Percentiles rank a stretch among this genome's conserved stretches.
These are phyloP conservation scores for Montipora efflorescens DNA, from an alignment of 64 coral and sea anemone genomes.

Conservation along the genomic window DNA sequence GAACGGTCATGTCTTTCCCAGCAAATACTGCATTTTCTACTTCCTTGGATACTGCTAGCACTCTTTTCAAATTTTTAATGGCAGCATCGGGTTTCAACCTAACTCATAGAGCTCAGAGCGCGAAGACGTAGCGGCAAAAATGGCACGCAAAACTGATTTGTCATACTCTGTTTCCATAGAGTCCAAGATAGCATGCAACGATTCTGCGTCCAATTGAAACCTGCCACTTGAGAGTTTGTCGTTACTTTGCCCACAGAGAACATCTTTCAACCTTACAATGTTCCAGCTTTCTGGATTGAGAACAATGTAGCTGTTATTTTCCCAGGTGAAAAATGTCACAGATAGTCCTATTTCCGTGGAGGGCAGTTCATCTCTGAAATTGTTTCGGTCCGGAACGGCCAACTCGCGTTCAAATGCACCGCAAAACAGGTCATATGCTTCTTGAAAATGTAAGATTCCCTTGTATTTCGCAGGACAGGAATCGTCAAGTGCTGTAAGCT, in stretches of 20 bases:
- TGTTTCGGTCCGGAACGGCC: constrained; percentile 36
- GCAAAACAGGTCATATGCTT: constrained; percentile 46
- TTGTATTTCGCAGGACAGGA: constrained; percentile 10
- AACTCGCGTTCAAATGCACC: constrained; percentile 40
- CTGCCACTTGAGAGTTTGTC: constrained; percentile 6
- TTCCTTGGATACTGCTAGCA: constrained; percentile 39
- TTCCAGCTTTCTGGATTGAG: constrained; percentile 50
- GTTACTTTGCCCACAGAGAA: constrained; percentile 18
- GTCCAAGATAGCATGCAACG: constrained; percentile 35
- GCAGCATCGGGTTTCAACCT: constrained; percentile 44
- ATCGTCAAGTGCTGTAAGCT: constrained; percentile 41
- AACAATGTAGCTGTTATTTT: constrained; percentile 30
- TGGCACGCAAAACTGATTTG: constrained; percentile 44
- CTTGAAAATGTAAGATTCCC: constrained; percentile 38
- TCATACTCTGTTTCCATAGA: constrained; percentile 64
- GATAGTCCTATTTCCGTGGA: constrained; percentile 47
- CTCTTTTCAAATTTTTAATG: constrained; percentile 28
- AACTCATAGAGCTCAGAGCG: constrained; percentile 41
- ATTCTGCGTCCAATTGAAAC: constrained; percentile 50
- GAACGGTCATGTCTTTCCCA: constrained; percentile 58
- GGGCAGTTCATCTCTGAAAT: constrained; percentile 38
- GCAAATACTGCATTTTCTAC: constrained; percentile 31
- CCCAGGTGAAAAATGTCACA: constrained; percentile 22
- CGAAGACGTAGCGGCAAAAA: constrained; percentile 24
- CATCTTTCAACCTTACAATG: constrained; percentile 32